Conservation (phyloP, 1,140 invertebrate genomes). For the Protaetia brevitarsis region DNA sequence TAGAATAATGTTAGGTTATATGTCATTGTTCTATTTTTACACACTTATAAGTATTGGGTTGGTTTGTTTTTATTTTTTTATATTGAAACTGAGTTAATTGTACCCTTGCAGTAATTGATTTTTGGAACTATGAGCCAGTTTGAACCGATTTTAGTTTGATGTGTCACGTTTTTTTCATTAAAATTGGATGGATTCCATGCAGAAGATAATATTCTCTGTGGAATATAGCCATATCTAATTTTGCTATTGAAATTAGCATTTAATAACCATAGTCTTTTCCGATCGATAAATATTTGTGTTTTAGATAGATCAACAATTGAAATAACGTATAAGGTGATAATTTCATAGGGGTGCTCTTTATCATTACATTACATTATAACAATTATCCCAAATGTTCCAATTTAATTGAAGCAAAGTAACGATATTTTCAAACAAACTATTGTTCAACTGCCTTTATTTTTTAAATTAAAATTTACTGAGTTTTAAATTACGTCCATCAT, state of each 20-base stretch:
- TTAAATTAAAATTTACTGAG: no score
- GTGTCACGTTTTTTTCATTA: not conserved
- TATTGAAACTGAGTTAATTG: not conserved
- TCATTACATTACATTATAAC: not conserved
- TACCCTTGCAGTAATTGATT: not conserved
- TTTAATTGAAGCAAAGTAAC: not conserved
- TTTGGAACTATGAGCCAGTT: not conserved
- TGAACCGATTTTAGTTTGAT: not conserved
- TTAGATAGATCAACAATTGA: no score
- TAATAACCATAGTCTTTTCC: not conserved
- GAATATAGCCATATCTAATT: not conserved
- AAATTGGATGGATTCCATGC: not conserved
- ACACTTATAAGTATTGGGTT: not conserved
- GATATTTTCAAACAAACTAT: not conserved
- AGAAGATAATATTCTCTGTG: no score
- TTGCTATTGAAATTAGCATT: not conserved
- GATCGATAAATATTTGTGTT: slow-evolving; percentile 4
- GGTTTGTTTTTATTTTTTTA: not conserved
- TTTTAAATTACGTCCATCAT: no score
- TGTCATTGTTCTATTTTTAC: slow-evolving; percentile 4
- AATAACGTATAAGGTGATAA: no score
- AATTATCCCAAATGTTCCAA: not conserved
- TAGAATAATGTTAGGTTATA: not conserved
- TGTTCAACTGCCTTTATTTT: not conserved
- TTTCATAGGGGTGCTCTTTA: no score